Percentiles rank a stretch among this genome's conserved stretches.
These are phyloP conservation scores for Epinephelus moara DNA, from an alignment of 2,113 vertebrate genomes.

Conservation along the genomic window DNA sequence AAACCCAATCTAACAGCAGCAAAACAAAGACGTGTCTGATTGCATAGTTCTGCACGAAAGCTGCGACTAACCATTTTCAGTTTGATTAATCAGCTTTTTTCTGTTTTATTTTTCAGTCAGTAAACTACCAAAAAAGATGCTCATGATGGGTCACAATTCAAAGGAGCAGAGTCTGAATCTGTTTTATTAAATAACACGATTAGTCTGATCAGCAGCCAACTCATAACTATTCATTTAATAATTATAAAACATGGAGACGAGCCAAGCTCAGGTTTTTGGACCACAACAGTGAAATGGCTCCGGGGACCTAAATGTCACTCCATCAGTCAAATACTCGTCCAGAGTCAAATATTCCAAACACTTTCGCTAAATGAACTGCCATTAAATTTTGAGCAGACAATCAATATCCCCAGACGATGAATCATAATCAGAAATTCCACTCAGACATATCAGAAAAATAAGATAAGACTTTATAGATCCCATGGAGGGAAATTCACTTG, in stretches of 20 bases:
- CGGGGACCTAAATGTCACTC: neutral
- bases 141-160: neutral
- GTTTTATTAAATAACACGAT: neutral
- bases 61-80: neutral
- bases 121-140: neutral
- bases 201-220: neutral
- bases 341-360: neutral
- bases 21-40: conserved; percentile 6
- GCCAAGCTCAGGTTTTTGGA: neutral
- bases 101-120: neutral
- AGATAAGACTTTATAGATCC: neutral
- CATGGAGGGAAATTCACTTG: neutral
- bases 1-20: neutral
- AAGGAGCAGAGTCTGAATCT: neutral
- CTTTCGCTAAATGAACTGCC: neutral
- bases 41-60: neutral
- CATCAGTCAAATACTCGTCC: neutral
- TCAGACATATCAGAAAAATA: neutral
- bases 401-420: neutral
- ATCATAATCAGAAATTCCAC: neutral
- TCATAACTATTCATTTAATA: neutral
- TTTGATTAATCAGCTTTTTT: neutral
- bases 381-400: neutral
- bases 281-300: neutral
- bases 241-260: neutral